Evolutionary conservation across 2,113 vertebrate species (phyloP).

Genomic region (Callopanchax toddi): DNA sequence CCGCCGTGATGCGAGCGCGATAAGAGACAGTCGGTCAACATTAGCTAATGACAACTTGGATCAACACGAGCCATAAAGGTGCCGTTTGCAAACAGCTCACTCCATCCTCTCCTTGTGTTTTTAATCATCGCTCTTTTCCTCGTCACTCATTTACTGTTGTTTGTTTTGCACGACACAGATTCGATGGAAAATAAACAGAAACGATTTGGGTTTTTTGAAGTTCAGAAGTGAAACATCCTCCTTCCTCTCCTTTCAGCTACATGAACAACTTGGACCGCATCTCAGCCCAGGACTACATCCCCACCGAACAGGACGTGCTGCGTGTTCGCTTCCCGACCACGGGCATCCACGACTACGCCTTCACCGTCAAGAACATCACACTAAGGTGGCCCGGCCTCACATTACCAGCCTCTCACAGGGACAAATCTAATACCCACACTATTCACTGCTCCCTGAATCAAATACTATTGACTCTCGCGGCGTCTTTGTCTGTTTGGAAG

Average conservation of each 20-base stretch:
- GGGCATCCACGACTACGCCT: slow-evolving; percentile 90
- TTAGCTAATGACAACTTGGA: slow-evolving; percentile 58
- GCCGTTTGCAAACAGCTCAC: slow-evolving; percentile 30
- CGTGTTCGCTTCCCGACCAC: slow-evolving; percentile 90
- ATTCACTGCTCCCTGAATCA: slow-evolving; percentile 38
- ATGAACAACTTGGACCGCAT: slow-evolving; percentile 87
- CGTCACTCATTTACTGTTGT: slow-evolving; percentile 11
- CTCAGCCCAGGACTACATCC: slow-evolving; percentile 78
- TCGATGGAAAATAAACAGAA: slow-evolving; percentile 21
- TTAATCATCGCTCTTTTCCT: slow-evolving; percentile 1
- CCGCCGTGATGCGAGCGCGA: slow-evolving; percentile 45
- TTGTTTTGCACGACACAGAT: slow-evolving; percentile 4
- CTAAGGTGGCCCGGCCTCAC: slow-evolving; percentile 79
- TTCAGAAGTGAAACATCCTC: too few species aligned
- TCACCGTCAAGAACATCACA: slow-evolving; percentile 84
- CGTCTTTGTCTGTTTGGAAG: slow-evolving; percentile 45
- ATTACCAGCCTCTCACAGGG: slow-evolving; percentile 27
- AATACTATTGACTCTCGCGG: slow-evolving; percentile 15
- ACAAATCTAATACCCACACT: slow-evolving; percentile 29
- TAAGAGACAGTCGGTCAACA: slow-evolving; percentile 62
- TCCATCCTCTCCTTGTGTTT: slow-evolving; percentile 15
- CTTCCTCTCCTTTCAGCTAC: slow-evolving; percentile 75
- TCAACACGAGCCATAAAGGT: slow-evolving; percentile 65
- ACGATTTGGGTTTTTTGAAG: slow-evolving; percentile 2
- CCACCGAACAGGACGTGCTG: slow-evolving; percentile 88